phyloP scores from a whole-genome alignment of 2,797 vertebrate genomes.

The Etheostoma perlongum region DNA sequence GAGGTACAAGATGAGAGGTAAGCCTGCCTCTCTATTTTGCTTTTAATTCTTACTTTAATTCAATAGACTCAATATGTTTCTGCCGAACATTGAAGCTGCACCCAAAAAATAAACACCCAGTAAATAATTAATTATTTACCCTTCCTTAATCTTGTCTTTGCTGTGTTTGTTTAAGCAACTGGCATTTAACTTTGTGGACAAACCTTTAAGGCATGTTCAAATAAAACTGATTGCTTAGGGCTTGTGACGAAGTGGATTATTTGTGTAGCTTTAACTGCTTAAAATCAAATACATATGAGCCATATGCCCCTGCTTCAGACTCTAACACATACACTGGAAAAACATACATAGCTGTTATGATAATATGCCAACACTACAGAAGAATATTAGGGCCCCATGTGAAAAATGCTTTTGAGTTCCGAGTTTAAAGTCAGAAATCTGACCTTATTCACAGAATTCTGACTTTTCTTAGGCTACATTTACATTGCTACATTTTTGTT shows the following conservation, averaged over 20 bases:
- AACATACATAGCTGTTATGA: background rate
- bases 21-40: background rate
- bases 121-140: constrained; percentile 37
- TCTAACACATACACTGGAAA: background rate
- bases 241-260: constrained; percentile 42
- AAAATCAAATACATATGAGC: background rate
- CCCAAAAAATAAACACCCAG: constrained; percentile 12
- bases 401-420: too few species aligned
- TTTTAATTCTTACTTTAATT: background rate
- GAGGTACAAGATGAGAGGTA: background rate
- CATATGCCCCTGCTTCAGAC: constrained; percentile 5
- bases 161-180: constrained; percentile 43
- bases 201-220: constrained; percentile 50
- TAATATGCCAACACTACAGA: background rate
- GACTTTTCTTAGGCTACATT: too few species aligned
- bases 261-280: constrained; percentile 40
- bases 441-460: too few species aligned
- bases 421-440: too few species aligned
- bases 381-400: too few species aligned
- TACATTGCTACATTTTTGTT: too few species aligned
- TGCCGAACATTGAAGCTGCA: background rate
- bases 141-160: constrained; percentile 10
- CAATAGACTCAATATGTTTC: background rate
- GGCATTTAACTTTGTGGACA: constrained; percentile 12
- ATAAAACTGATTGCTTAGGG: constrained; percentile 34